Evolutionary conservation across 2,888 invertebrate species (phyloP), one percentile per base, ranked within the genome.

Genomic region (Arctia plantaginis): DNA sequence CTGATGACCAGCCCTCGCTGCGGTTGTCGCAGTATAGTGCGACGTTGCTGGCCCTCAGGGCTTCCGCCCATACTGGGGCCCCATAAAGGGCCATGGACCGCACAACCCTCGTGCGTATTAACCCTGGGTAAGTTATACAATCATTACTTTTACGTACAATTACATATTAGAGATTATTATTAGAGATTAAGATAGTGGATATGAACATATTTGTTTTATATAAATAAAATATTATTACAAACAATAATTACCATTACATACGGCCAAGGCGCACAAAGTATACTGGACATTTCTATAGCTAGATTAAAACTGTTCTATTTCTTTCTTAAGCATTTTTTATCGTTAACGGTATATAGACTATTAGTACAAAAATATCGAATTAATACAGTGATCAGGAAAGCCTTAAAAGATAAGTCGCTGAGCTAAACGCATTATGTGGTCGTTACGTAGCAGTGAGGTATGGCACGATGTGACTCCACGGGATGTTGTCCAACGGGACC

Each of bases 401-500:
- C 64, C 64, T 65, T 33, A 33, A 35, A 64, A 70, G 71, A 41
- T 47, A 27, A 41, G 47, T 68, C 47, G n/a, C 13, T 51, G 64
- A 68, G 27, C 68, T 65, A 73, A 65, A 73, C 30, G 44, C 73
- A 77, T 82, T 72, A 75, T 69, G 72, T 33, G 66, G 82, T 82
- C 77, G 76, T 82, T 79, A 82, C 84, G 74, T 71, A 69, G 74
- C 62, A 59, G 78, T 78, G 69, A 69, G 74, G 75, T 75, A 74
- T 71, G 73, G 73, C 76, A 77, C 77, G 20, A 65, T 73, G 69
- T 73, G 67, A 68, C 70, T 59, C 77, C 75, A 80, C 86, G 85
- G 85, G 88, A 89, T 85, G 84, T 81, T 85, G 80, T 74, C 77
- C 88, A 93, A 93, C 94, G 93, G 93, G 89, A 93, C 88, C 79